Conservation (phyloP, 2,797 vertebrate species). For the Balearica regulorum region DNA sequence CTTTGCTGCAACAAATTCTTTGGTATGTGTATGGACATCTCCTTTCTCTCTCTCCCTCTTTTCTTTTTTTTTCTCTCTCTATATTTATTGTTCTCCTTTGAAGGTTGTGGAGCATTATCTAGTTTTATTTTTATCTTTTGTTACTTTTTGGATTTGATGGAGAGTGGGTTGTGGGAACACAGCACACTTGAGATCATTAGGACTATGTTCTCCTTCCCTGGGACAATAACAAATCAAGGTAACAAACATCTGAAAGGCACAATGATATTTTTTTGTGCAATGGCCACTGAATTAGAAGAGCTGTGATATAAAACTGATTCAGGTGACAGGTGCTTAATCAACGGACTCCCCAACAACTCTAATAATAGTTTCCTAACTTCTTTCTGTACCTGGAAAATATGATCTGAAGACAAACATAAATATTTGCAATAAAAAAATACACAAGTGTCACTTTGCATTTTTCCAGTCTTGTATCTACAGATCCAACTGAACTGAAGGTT, state of each 20-base stretch:
- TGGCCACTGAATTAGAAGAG: conserved; percentile 29
- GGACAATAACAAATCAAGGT: conserved; percentile 22
- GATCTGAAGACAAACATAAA: conserved; percentile 30
- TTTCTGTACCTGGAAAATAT: conserved; percentile 34
- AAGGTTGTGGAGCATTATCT: neutral
- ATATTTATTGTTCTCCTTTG: neutral
- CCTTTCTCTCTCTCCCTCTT: neutral
- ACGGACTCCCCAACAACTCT: neutral
- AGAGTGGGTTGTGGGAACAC: neutral
- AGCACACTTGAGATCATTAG: neutral
- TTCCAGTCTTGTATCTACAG: neutral
- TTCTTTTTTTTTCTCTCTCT: neutral
- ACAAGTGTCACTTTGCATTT: neutral
- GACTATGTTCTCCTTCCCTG: neutral
- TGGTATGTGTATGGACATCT: neutral
- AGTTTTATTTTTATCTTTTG: conserved; percentile 3
- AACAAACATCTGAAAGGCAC: neutral
- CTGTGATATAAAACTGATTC: conserved; percentile 19
- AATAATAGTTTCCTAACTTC: neutral
- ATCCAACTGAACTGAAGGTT: conserved; percentile 42
- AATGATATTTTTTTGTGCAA: neutral
- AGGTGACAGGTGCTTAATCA: conserved; percentile 9
- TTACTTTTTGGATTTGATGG: neutral
- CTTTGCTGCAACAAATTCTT: neutral
- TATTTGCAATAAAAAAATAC: neutral